Evolutionary conservation across 1,140 invertebrate genomes (phyloP).

Genomic region (Leptinotarsa undecemlineata): DNA sequence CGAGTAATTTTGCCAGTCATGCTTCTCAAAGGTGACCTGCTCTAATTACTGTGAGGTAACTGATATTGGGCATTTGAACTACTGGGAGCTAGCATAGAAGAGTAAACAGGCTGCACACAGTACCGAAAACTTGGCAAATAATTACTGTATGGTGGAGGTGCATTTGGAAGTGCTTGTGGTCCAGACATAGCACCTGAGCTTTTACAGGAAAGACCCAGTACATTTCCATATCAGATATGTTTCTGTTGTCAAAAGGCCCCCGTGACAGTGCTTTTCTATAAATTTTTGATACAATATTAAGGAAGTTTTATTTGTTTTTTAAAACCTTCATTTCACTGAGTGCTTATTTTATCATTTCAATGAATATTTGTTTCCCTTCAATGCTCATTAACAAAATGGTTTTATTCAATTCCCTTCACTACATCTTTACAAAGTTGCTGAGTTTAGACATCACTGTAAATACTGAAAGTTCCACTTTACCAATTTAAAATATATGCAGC

Average conservation of each 20-base stretch:
- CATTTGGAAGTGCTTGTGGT: conserved; percentile 45
- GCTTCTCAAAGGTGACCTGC: conserved; percentile 36
- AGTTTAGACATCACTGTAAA: too few species aligned
- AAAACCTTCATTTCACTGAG: too few species aligned
- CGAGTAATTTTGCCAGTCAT: conserved; percentile 22
- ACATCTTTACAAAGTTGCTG: too few species aligned
- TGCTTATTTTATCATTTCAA: too few species aligned
- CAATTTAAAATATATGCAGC: too few species aligned
- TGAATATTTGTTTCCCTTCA: too few species aligned
- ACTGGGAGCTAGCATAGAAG: conserved; percentile 41
- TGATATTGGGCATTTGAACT: conserved; percentile 29
- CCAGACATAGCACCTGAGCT: conserved; percentile 41
- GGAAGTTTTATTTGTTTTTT: too few species aligned
- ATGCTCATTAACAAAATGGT: too few species aligned
- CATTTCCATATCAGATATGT: conserved; percentile 56
- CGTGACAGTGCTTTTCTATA: conserved; percentile 58
- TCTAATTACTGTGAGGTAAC: conserved; percentile 35
- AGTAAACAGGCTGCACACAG: conserved; percentile 44
- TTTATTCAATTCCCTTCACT: too few species aligned
- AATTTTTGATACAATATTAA: conserved; percentile 34
- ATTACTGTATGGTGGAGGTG: conserved; percentile 42
- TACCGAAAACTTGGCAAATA: conserved; percentile 24
- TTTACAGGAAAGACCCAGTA: conserved; percentile 62
- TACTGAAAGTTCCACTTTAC: too few species aligned
- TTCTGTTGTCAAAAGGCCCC: conserved; percentile 64